These are phyloP conservation scores for Eristalinus sepulchralis DNA, from an alignment of 2,888 invertebrate genomes.

Conservation along the genomic window DNA sequence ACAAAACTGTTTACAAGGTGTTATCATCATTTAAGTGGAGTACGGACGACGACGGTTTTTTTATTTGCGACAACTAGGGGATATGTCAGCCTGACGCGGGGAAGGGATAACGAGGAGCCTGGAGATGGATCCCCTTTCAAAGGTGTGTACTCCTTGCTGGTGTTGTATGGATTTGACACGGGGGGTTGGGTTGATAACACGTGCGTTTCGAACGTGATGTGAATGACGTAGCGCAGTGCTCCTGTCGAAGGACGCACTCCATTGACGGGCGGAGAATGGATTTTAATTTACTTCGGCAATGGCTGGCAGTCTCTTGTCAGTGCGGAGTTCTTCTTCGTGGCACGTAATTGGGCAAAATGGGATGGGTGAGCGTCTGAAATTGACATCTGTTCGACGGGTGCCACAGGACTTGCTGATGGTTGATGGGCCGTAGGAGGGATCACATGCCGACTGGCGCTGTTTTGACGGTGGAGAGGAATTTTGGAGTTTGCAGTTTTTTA, in stretches of 20 bases:
- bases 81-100: neutral
- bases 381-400: neutral
- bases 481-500: too few relatives aligned
- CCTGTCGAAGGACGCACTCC: neutral
- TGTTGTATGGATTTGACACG: neutral
- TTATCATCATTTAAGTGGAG: constrained; percentile 31
- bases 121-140: neutral
- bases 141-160: neutral
- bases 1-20: constrained; percentile 24
- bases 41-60: neutral
- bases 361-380: neutral
- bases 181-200: neutral
- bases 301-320: neutral
- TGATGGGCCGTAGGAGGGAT: too few relatives aligned
- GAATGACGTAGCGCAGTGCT: neutral
- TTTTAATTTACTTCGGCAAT: neutral
- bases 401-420: too few relatives aligned
- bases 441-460: too few relatives aligned
- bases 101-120: neutral
- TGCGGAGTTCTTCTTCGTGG: neutral
- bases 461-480: too few relatives aligned
- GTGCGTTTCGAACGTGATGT: neutral
- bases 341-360: neutral
- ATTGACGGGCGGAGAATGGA: neutral
- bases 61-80: constrained; percentile 11